phyloP scores from a whole-genome alignment of 2,797 vertebrate species.

The Ctenochaetus hawaiiensis region DNA sequence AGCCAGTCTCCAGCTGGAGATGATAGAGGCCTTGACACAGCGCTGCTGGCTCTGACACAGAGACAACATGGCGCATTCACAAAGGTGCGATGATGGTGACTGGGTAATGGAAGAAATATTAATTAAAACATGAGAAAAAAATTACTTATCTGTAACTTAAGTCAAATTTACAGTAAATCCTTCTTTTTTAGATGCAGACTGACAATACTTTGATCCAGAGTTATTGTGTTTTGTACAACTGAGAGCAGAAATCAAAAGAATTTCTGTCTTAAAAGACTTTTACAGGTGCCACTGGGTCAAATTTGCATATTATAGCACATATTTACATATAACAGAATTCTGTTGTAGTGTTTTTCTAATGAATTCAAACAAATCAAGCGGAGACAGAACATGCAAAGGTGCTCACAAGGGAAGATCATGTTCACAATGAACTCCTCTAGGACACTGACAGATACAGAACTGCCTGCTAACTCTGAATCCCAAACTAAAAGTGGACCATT shows the following conservation, averaged over 20 bases:
- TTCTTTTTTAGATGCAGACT: not conserved
- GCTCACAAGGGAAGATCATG: not conserved
- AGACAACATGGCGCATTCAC: slow-evolving; percentile 85
- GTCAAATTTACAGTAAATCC: not conserved
- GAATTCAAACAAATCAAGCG: not conserved
- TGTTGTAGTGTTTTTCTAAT: not conserved
- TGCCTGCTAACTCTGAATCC: slow-evolving; percentile 18
- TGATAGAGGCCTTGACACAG: slow-evolving; percentile 92
- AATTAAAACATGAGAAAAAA: not conserved
- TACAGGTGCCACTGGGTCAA: not conserved
- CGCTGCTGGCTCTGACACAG: slow-evolving; percentile 93
- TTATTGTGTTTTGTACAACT: not conserved
- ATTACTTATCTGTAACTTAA: not conserved
- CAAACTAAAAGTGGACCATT: slow-evolving; percentile 18
- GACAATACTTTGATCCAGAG: not conserved
- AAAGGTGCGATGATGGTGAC: slow-evolving; percentile 66
- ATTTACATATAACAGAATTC: not conserved
- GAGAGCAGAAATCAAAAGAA: not conserved
- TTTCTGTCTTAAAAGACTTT: not conserved
- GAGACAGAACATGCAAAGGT: not conserved
- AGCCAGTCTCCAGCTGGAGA: slow-evolving; percentile 94
- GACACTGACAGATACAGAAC: slow-evolving; percentile 4
- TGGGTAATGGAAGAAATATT: slow-evolving; percentile 29
- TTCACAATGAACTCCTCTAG: not conserved
- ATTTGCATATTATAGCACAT: not conserved